Percentiles rank a stretch among this genome's conserved stretches.
Evolutionary conservation across 2,888 invertebrate species (phyloP).

Genomic region (Actias luna): DNA sequence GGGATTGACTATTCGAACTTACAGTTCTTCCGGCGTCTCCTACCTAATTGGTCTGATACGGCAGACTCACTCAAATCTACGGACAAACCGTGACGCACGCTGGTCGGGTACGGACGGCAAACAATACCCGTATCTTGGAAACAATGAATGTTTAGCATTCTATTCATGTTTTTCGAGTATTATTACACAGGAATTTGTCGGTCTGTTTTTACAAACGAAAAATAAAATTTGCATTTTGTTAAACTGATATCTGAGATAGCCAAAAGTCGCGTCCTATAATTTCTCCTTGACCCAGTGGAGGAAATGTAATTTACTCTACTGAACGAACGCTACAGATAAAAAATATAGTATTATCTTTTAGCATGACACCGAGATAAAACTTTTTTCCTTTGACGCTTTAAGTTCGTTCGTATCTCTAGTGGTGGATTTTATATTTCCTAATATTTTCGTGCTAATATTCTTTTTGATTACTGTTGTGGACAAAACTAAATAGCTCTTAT

Average conservation of each 20-base stretch:
- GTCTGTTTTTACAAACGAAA: constrained; percentile 56
- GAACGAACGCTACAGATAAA: constrained; percentile 50
- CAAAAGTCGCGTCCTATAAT: constrained; percentile 56
- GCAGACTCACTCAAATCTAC: no score
- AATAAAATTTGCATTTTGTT: constrained; percentile 77
- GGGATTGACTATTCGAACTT: no score
- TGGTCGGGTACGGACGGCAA: no score
- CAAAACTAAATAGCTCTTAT: background rate
- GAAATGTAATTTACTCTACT: constrained; percentile 61
- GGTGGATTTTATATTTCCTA: constrained; percentile 27
- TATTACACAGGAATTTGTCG: background rate
- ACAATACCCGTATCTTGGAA: background rate
- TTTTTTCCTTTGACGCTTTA: constrained; percentile 39
- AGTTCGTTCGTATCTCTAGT: constrained; percentile 27
- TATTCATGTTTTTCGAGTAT: constrained; percentile 46
- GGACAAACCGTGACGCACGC: no score
- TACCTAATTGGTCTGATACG: no score
- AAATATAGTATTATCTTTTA: constrained; percentile 52
- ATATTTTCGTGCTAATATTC: background rate
- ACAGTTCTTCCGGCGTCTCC: no score
- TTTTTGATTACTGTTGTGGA: background rate
- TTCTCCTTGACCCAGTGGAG: constrained; percentile 51
- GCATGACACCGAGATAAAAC: constrained; percentile 52
- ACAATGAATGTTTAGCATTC: constrained; percentile 68
- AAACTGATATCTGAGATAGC: constrained; percentile 69